These are phyloP conservation scores for Pantherophis vulpinus DNA, from an alignment of 2,797 vertebrate genomes.

Conservation along the genomic window DNA sequence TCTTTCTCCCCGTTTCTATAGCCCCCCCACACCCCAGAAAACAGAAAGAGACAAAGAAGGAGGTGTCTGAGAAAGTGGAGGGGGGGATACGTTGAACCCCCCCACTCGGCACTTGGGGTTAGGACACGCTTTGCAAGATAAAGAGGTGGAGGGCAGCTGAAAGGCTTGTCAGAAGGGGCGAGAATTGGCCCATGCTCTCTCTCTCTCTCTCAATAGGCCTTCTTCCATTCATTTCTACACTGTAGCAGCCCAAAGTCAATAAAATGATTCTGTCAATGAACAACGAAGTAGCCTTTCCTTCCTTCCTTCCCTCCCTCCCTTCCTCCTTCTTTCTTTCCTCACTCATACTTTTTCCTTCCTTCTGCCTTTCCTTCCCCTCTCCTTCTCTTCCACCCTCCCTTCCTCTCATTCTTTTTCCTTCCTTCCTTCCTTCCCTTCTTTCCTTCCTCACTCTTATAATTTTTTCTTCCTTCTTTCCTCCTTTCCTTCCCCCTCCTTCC, in stretches of 20 bases:
- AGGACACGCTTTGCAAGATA: constrained; percentile 67
- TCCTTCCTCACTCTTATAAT: no score
- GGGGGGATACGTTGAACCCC: constrained; percentile 52
- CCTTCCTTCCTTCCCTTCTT: no score
- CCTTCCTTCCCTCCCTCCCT: not conserved
- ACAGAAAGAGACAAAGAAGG: constrained; percentile 62
- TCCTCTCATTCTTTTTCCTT: no score
- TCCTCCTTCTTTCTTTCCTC: no score
- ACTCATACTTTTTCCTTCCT: no score
- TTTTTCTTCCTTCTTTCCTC: no score
- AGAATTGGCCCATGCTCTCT: constrained; percentile 58
- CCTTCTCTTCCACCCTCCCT: fast-evolving
- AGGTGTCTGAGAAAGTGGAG: constrained; percentile 71
- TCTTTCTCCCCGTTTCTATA: constrained; percentile 80
- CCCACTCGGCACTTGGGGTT: constrained; percentile 71
- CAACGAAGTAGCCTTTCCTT: no score
- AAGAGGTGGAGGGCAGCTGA: constrained; percentile 62
- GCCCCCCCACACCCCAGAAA: constrained; percentile 45
- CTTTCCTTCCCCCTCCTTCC: no score
- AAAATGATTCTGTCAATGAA: constrained; percentile 63
- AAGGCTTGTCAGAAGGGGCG: constrained; percentile 75
- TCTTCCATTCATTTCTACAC: constrained; percentile 66
- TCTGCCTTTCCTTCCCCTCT: no score
- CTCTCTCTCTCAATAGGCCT: constrained; percentile 74
- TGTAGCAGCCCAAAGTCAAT: constrained; percentile 68